phyloP scores from a whole-genome alignment of 2,113 vertebrate genomes.

The Vidua macroura region DNA sequence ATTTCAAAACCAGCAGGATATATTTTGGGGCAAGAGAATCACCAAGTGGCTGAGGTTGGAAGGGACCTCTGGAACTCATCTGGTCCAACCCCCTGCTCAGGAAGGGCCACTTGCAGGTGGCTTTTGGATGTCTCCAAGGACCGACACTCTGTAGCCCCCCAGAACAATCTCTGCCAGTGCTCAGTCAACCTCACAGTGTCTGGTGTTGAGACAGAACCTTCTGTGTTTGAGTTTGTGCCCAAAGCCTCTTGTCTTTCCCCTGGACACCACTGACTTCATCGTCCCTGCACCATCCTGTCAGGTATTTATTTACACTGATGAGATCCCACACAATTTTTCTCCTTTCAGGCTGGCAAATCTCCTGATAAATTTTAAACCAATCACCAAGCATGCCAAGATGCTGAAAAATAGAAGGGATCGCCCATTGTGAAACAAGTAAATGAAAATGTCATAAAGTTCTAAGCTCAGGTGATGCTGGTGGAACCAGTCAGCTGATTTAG shows the following conservation, averaged over 20 bases:
- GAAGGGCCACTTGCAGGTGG: not conserved
- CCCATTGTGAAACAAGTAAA: not conserved
- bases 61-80: not conserved
- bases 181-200: not conserved
- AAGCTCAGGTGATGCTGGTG: not conserved
- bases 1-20: not conserved
- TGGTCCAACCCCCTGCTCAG: not conserved
- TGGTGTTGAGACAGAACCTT: not conserved
- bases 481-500: not conserved
- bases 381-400: not conserved
- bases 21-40: not conserved
- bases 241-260: not conserved
- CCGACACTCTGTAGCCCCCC: rapidly evolving
- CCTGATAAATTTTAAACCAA: not conserved
- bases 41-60: not conserved
- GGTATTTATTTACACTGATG: not conserved
- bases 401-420: not conserved
- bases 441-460: not conserved
- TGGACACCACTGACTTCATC: not conserved
- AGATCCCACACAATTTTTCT: rapidly evolving
- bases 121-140: not conserved
- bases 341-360: not conserved
- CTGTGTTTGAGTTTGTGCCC: not conserved
- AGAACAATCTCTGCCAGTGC: not conserved
- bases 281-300: not conserved